Base-by-base conservation (phyloP, 2,113 vertebrate species). In the Gobiocypris rarus region DNA sequence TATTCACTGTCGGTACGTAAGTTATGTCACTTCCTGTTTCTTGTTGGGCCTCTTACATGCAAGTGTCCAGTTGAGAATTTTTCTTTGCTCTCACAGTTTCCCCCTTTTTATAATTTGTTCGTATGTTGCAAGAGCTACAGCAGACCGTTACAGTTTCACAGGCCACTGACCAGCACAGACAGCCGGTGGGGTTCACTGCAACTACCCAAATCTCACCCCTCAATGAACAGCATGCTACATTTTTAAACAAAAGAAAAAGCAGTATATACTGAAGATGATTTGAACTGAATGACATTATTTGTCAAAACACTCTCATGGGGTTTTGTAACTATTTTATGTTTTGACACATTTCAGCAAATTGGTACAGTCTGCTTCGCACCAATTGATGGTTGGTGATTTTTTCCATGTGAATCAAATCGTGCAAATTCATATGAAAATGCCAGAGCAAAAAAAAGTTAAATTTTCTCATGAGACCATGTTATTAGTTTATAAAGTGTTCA, bases 161-260 rank as follows among this genome's bases (percentile, higher is more conserved):
- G 75, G 50, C 69, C 58, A 59, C 50, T 59, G 74, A 74, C 52
- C 56, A 83, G 81, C 54, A 73, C 34, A 26, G 69, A 54, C 67
- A 59, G 52, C 38, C 77, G 41, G 26, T 81, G 61, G 52, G 17
- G 19, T 8, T 54, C 34, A 70, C 67, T 70, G 19, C 34, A 41
- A 11, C 34, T 41, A 43, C 67, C 38, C 69, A 45, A 43, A 11
- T 45, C 22, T 1, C 10, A 7, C n/a, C 67, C 9, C 11, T 77
- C 52, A 41, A 15, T 17, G 11, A 50, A 76, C 45, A 75, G 71
- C 43, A 17, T 74, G 43, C 41, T 45, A 41, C 1, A 4, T 14
- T 70, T 48, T 38, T 38, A 38, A n/a, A 50, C 15, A 28, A 9
- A 11, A 22, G 14, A 50, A n/a, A 28, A 17, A 31, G 26, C 26